Base-by-base conservation (phyloP, 2,888 invertebrate species). In the Standfussiana lucernea region DNA sequence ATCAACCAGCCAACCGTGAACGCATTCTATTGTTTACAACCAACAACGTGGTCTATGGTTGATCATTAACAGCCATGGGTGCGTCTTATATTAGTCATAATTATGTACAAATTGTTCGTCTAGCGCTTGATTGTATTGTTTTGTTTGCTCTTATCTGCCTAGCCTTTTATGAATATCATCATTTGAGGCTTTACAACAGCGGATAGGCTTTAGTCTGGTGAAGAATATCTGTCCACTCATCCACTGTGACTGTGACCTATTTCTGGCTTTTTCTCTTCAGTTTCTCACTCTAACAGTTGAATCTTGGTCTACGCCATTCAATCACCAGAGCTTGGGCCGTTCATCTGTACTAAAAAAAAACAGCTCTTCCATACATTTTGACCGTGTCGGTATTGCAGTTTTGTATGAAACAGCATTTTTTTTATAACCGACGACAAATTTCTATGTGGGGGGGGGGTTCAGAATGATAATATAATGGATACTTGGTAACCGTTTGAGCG, bases 1-100 rank as follows among this genome's bases (percentile, higher is more conserved):
- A 62, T 72, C 35, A 45, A 15, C 32, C 72, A 82, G 45, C 65
- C 61, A 75, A 82, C 56, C 85, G 47, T 81, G 72, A 82, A 47
- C 42, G 10, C 47, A 37, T 59, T 35, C 85, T 72, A 83, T 83
- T 83, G 86, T 83, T 75, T 65, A 50, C 50, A 50, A 18, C 40
- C 24, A 28, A 37, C 40, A 53, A 56, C n/a, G 61, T 85, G 53
- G 59, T 75, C 28, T 61, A 70, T 53, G 59, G 42, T 5, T 64
- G 50, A 62, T 74, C 62, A 77, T 80, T 80, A 64, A 13, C 77
- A 85, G 71, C 67, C 28, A 71, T 78, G 78, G 86, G 83, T 75
- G 86, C 50, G 83, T 59, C 69, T 47, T 40, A 37, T 47, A 86
- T 77, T 74, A 74, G 68, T 77, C 83, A 82, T 69, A 71, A 77